phyloP scores from a whole-genome alignment of 2,113 vertebrate genomes.

The Thryonomys swinderianus region DNA sequence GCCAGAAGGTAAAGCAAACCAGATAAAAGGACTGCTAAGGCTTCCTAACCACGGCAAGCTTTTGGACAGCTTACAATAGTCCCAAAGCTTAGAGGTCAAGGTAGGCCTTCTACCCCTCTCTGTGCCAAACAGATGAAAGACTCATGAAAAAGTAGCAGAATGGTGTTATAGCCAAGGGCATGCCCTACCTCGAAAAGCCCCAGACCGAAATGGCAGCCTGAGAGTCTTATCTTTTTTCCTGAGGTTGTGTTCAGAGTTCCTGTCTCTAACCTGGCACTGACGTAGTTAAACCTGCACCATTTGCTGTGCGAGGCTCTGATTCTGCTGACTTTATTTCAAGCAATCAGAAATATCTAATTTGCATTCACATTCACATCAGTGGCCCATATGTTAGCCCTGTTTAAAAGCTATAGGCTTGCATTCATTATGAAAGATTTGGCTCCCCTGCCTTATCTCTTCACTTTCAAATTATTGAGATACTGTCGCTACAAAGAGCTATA shows the following conservation, averaged over 20 bases:
- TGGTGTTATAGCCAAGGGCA: background rate
- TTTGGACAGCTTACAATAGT: background rate
- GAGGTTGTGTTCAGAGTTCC: slow-evolving; percentile 79
- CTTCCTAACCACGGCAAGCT: background rate
- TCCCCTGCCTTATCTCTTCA: slow-evolving; percentile 84
- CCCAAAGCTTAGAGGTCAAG: background rate
- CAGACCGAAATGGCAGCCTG: slow-evolving; percentile 71
- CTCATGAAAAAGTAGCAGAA: background rate
- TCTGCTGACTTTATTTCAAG: slow-evolving; percentile 90
- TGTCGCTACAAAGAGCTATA: slow-evolving; percentile 84
- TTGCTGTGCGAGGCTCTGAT: slow-evolving; percentile 87
- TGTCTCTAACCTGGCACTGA: slow-evolving; percentile 83
- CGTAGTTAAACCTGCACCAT: slow-evolving; percentile 87
- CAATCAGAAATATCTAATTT: slow-evolving; percentile 91
- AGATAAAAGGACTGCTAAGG: background rate
- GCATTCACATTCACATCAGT: slow-evolving; percentile 90
- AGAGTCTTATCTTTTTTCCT: slow-evolving; percentile 71
- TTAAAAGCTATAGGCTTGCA: slow-evolving; percentile 90
- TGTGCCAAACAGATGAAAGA: background rate
- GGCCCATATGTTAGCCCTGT: slow-evolving; percentile 92
- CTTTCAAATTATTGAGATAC: slow-evolving; percentile 87
- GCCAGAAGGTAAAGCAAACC: background rate
- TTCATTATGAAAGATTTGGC: slow-evolving; percentile 90
- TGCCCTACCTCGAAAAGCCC: slow-evolving; percentile 67
- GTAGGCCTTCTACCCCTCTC: background rate